A percentile compares a stretch with the other conserved stretches of the same genome.
Evolutionary conservation across 2,797 vertebrate genomes (phyloP).

Genomic region (Platalea minor): DNA sequence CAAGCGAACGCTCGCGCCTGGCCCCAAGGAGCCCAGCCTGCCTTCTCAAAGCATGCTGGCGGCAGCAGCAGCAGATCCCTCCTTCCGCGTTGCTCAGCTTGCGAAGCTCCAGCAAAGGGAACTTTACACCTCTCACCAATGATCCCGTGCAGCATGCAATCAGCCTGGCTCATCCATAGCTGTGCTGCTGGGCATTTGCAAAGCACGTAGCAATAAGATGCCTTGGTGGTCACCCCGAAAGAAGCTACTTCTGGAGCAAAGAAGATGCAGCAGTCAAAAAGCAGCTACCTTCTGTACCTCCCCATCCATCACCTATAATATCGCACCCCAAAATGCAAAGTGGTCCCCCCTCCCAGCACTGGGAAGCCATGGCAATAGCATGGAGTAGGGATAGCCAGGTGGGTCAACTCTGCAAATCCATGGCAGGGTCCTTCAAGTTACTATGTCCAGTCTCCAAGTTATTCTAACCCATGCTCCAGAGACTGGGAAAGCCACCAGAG

Average conservation of each 20-base stretch:
- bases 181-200: background rate
- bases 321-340: background rate
- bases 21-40: background rate
- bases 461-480: background rate
- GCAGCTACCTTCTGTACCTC: background rate
- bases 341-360: fast-evolving
- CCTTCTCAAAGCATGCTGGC: background rate
- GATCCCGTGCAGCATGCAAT: background rate
- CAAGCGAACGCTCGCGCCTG: fast-evolving
- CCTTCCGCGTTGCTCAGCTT: background rate
- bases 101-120: background rate
- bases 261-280: background rate
- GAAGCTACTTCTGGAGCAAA: background rate
- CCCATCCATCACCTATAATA: background rate
- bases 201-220: background rate
- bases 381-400: background rate
- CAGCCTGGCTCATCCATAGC: background rate
- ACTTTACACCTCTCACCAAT: background rate
- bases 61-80: background rate
- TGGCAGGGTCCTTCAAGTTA: background rate
- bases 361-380: fast-evolving
- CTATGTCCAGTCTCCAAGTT: background rate
- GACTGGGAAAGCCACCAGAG: background rate
- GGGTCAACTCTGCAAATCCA: background rate
- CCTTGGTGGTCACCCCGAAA: background rate